Base-by-base conservation (phyloP, 2,113 vertebrate genomes). In the Ameiurus melas region DNA sequence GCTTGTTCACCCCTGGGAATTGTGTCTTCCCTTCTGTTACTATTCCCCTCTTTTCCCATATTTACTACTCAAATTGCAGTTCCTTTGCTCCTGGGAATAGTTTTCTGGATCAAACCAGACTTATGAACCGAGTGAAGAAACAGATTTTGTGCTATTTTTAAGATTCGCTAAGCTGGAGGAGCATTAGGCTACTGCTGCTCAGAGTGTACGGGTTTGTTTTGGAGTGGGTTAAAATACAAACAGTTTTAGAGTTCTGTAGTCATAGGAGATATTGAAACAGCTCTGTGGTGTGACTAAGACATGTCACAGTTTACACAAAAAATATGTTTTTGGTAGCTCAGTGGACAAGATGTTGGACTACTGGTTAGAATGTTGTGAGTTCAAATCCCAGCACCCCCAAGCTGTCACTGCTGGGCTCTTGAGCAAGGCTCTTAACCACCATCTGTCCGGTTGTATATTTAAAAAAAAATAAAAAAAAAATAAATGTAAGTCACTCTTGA, bases 121-220 rank as follows among this genome's bases (percentile, higher is more conserved):
- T 43, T 39, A 36, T 30, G 57, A 51, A 51, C 43, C 3, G 39
- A 62, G 39, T 77, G 55, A 30, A 39, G 70, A 71, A 27, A 25
- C 70, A 30, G 53, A 83, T 75, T 73, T 51, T n/a, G 30, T 66
- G n/a, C 86, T 83, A 75, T 83, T 83, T 83, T 83, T 83, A 87
- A 20, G n/a, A 33, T 77, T 36, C 22, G 4, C 51, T 83, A 22
- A 58, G 20, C 80, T 57, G 6, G 39, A 75, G 70, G 17, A 39
- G 66, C 19, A 53, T 64, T 17, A 82, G 66, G n/a, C 68, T 19
- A 1, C 36, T 51, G 53, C 80, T 75, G 20, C 30, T 9, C 16
- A n/a, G 33, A 36, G 8, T 55, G 12, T 33, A 71, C 1, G 12
- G 27, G 30, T 87, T 87, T 87, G 60, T 68, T 64, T 58, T 83